These are phyloP conservation scores for Tineola bisselliella DNA, from an alignment of 2,888 invertebrate genomes.

Conservation along the genomic window DNA sequence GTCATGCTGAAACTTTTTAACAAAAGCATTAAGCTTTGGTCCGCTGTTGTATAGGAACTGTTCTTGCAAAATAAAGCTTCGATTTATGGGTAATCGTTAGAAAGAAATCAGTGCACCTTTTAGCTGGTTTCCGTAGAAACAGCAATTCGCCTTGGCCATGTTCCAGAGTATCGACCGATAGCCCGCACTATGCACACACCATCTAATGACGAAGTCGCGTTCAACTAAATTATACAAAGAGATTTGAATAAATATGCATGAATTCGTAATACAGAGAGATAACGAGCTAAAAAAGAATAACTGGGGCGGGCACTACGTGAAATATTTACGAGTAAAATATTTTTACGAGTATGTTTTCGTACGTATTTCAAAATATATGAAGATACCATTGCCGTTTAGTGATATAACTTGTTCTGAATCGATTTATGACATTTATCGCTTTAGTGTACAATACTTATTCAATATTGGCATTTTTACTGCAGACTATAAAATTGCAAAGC, in stretches of 20 bases:
- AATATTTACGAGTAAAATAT: neutral
- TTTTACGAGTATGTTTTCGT: neutral
- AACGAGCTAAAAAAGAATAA: neutral
- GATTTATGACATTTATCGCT: neutral
- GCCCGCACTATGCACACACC: neutral
- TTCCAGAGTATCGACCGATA: constrained; percentile 7
- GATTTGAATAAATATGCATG: neutral
- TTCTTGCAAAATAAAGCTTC: neutral
- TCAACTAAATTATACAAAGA: neutral
- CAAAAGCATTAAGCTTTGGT: neutral
- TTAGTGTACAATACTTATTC: too few relatives aligned
- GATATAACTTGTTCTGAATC: neutral
- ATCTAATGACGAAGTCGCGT: neutral
- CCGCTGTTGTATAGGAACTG: neutral
- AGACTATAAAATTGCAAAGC: too few relatives aligned
- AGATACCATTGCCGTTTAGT: neutral
- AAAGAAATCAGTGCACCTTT: neutral
- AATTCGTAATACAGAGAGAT: neutral
- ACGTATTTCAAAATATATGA: neutral
- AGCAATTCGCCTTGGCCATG: constrained; percentile 10
- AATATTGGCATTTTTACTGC: too few relatives aligned
- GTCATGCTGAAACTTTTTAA: neutral
- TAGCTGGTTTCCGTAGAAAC: constrained; percentile 5
- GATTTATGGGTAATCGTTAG: neutral
- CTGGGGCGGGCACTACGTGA: neutral